Base-by-base conservation (phyloP, 2,888 invertebrate species). In the Caenorhabditis imperialis region DNA sequence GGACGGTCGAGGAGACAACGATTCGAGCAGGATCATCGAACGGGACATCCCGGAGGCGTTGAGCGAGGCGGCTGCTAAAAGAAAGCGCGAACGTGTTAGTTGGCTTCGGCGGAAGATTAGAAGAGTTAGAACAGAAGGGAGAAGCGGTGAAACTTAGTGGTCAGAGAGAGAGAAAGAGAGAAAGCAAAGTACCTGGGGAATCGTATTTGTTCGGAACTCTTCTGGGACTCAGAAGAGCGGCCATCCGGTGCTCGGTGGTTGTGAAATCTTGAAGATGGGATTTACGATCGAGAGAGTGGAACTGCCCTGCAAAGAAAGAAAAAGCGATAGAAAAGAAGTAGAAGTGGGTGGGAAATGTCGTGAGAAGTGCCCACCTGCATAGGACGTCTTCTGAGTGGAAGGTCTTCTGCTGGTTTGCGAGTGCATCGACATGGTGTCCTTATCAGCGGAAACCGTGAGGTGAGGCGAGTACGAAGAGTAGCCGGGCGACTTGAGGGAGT, bases 11-110 rank as follows among this genome's bases (percentile, higher is more conserved):
- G 50, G 53, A 12, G 74, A 53, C 30, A 74, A 48, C 30, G 69
- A 62, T 61, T 83, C 84, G 30, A 82, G 75, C 22, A 85, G 69
- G 8, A 84, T 82, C 84, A 86, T 84, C 44, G 86, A 86, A 27
- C 84, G 81, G 16, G 82, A 81, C 86, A 86, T 86, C 22, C 79
- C 81, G 30, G 78, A 78, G 27, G 75, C 70, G 50, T 73, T 77
- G 48, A 78, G 79, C 14, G 62, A 74, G 63, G 71, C 55, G 51
- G 78, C 57, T 55, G 65, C 50, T 54, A 67, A 65, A 71, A 73
- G 47, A 63, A 45, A 18, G 14, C 33, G 48, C 38, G 37, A 18
- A 33, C 37, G 51, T 25, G 61, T 61, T 60, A 60, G 60, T 60
- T 42, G 50, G 38, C 48, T 48, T 48, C 50, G 50, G 37, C 48